phyloP scores from a whole-genome alignment of 2,797 vertebrate species.

The Pangasius krempfi region DNA sequence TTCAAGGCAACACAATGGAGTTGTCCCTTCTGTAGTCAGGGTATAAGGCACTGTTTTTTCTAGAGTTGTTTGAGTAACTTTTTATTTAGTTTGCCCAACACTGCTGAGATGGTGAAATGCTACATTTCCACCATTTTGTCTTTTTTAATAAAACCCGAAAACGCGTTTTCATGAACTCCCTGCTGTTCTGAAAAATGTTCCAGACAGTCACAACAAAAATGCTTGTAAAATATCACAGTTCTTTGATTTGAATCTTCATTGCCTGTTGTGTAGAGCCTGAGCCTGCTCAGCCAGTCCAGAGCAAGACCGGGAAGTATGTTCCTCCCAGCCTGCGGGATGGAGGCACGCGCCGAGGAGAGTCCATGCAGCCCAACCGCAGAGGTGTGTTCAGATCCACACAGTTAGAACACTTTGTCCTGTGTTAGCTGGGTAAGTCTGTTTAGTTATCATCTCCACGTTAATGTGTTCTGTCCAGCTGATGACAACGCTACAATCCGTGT shows the following conservation, averaged over 20 bases:
- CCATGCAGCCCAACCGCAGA: conserved; percentile 95
- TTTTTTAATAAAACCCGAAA: not conserved
- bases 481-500: conserved; percentile 98
- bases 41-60: not conserved
- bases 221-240: not conserved
- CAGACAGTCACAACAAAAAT: not conserved
- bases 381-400: conserved; percentile 65
- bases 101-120: not conserved
- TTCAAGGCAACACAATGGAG: not conserved
- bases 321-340: conserved; percentile 91
- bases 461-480: conserved; percentile 75
- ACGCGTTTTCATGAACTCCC: not conserved
- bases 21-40: not conserved
- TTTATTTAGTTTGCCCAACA: not conserved
- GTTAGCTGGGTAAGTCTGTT: too few relatives aligned
- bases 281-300: conserved; percentile 84
- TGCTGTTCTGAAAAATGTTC: not conserved
- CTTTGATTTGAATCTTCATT: not conserved
- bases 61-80: not conserved
- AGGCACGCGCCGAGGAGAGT: conserved; percentile 87
- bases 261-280: conserved; percentile 77
- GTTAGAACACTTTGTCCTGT: not conserved
- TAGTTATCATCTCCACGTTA: not conserved
- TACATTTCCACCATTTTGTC: not conserved
- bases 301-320: conserved; percentile 94